Conservation (phyloP, 2,888 invertebrate genomes). For the Lasioglossum vierecki region DNA sequence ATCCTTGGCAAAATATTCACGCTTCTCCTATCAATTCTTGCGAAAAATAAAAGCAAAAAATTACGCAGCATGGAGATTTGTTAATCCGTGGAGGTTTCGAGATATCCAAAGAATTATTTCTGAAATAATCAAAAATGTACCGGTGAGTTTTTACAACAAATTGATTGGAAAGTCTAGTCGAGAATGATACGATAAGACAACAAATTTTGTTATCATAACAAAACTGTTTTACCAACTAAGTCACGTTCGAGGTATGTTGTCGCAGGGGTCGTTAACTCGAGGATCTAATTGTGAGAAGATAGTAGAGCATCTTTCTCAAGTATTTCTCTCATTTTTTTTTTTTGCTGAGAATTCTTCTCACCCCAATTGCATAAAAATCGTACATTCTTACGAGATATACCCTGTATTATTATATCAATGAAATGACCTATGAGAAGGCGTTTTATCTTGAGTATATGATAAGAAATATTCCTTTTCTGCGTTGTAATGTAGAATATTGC, state of each 20-base stretch:
- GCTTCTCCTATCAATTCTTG: not conserved
- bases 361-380: not conserved
- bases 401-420: not conserved
- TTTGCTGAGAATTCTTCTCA: not conserved
- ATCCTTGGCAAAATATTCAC: not conserved
- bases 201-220: not conserved
- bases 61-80: too few relatives aligned
- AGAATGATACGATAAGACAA: not conserved
- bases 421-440: not conserved
- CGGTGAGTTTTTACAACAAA: not conserved
- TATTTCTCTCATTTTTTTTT: not conserved
- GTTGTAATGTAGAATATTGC: not conserved
- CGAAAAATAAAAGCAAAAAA: too few relatives aligned
- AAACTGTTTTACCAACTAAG: not conserved
- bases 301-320: not conserved
- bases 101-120: not conserved
- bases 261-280: not conserved
- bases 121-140: not conserved
- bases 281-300: not conserved
- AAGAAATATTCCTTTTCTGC: not conserved
- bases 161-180: not conserved
- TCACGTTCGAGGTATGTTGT: not conserved
- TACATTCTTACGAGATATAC: not conserved
- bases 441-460: constrained; percentile 13
- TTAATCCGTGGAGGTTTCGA: not conserved